phyloP scores from a whole-genome alignment of 2,797 vertebrate species.

The Hippopotamyrus pictus region DNA sequence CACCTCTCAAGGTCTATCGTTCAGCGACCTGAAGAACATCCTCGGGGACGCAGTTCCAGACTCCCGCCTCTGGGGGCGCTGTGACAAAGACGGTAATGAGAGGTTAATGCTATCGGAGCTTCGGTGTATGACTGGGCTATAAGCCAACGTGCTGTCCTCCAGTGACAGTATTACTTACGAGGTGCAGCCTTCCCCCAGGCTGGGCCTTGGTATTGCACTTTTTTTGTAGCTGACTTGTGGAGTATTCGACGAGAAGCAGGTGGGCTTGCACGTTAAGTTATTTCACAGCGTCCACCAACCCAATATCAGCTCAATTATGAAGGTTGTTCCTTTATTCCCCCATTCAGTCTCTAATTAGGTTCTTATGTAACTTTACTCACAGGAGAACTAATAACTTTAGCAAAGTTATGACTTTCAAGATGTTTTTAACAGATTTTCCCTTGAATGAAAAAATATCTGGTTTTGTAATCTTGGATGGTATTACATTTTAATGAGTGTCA shows the following conservation, averaged over 20 bases:
- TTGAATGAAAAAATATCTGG: background rate
- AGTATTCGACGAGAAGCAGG: slow-evolving; percentile 36
- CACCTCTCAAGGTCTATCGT: slow-evolving; percentile 41
- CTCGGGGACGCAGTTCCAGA: slow-evolving; percentile 45
- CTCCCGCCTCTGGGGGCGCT: slow-evolving; percentile 40
- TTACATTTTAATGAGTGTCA: background rate
- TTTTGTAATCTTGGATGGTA: slow-evolving; percentile 8
- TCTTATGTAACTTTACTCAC: slow-evolving; percentile 6
- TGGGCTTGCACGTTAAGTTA: slow-evolving; percentile 40
- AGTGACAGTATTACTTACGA: slow-evolving; percentile 6
- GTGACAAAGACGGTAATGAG: slow-evolving; percentile 52
- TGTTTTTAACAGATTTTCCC: slow-evolving; percentile 4
- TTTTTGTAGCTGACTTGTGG: slow-evolving; percentile 49
- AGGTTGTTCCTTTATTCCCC: background rate
- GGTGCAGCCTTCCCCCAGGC: background rate
- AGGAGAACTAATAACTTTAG: slow-evolving; percentile 3
- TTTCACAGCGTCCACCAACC: background rate
- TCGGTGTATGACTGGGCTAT: slow-evolving; percentile 50
- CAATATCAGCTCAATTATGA: background rate
- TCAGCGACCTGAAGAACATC: slow-evolving; percentile 43
- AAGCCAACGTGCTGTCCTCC: slow-evolving; percentile 30
- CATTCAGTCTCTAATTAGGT: background rate
- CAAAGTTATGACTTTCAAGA: background rate
- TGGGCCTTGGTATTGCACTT: slow-evolving; percentile 51
- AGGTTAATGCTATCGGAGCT: slow-evolving; percentile 58